These are phyloP conservation scores for Epinotia ramella DNA, from an alignment of 2,888 invertebrate species.

Conservation along the genomic window DNA sequence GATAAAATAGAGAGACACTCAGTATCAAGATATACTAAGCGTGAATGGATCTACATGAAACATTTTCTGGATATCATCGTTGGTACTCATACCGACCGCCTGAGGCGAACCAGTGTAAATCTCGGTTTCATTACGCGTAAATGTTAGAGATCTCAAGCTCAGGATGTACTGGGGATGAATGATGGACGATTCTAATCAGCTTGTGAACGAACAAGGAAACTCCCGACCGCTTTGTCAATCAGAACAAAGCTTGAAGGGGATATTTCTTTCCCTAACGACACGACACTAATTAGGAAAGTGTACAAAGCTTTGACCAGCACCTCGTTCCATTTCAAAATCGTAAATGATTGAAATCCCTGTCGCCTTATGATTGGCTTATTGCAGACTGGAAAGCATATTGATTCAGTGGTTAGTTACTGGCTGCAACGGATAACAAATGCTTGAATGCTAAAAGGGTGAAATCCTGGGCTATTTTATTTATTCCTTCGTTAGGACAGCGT, in stretches of 20 bases:
- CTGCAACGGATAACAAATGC: neutral
- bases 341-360: constrained; percentile 6
- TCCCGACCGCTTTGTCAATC: neutral
- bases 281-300: neutral
- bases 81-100: too few species aligned
- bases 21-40: too few species aligned
- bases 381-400: neutral
- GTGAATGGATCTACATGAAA: too few species aligned
- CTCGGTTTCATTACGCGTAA: too few species aligned
- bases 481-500: neutral
- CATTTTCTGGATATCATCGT: too few species aligned
- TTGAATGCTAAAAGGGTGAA: neutral
- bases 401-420: neutral
- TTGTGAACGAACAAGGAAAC: neutral
- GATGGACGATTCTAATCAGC: neutral
- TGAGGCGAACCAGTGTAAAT: too few species aligned
- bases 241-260: constrained; percentile 16
- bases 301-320: constrained; percentile 12
- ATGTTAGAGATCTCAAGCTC: too few species aligned
- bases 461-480: neutral
- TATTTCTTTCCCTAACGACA: constrained; percentile 13
- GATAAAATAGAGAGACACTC: too few species aligned
- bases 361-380: neutral
- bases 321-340: neutral
- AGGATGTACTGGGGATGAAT: neutral